A percentile compares a stretch with the other conserved stretches of the same genome.
phyloP scores from a whole-genome alignment of 2,113 vertebrate species.

The Zosterops borbonicus region DNA sequence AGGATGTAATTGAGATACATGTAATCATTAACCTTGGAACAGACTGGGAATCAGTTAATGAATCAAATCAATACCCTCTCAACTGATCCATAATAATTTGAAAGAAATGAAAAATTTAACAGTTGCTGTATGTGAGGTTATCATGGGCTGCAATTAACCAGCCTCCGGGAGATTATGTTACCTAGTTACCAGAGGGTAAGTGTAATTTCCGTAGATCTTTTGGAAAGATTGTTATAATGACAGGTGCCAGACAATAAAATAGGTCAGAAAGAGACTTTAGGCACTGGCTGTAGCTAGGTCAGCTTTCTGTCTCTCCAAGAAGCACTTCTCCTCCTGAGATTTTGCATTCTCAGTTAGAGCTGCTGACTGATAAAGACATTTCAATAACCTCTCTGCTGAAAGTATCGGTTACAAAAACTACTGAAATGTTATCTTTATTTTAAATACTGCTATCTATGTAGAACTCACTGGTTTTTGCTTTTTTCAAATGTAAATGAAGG shows the following conservation, averaged over 20 bases:
- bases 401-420: background rate
- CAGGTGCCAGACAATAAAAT: constrained; percentile 89
- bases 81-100: constrained; percentile 99
- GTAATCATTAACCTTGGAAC: constrained; percentile 98
- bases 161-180: constrained; percentile 96
- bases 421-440: constrained; percentile 28
- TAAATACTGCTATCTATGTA: background rate
- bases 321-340: constrained; percentile 13
- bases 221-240: constrained; percentile 87
- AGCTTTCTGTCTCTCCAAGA: constrained; percentile 45
- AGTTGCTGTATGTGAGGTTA: constrained; percentile 93
- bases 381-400: constrained; percentile 17
- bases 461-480: background rate
- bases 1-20: constrained; percentile 94
- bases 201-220: constrained; percentile 90
- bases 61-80: constrained; percentile 99
- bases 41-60: constrained; percentile 91
- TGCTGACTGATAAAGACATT: constrained; percentile 37
- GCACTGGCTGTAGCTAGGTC: constrained; percentile 4
- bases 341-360: background rate
- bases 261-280: constrained; percentile 76
- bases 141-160: constrained; percentile 95
- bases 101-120: constrained; percentile 99
- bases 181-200: constrained; percentile 95
- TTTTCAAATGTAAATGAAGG: background rate